A percentile compares a stretch with the other conserved stretches of the same genome.
Evolutionary conservation across 2,797 vertebrate species (phyloP).

Genomic region (Poecilia gillii): DNA sequence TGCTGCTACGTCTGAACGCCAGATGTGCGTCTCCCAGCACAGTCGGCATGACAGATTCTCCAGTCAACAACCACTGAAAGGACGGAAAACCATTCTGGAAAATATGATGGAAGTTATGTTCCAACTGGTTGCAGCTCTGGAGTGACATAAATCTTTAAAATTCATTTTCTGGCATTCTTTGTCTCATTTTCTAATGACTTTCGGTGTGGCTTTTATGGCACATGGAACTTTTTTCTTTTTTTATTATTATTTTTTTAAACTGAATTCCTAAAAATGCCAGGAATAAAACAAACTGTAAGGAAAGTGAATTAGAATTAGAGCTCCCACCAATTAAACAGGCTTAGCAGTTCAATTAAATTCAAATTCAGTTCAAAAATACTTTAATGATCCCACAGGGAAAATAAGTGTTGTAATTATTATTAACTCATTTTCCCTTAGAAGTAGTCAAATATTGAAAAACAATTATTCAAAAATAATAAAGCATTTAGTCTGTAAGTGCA

Average conservation of each 20-base stretch:
- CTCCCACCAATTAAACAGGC: neutral
- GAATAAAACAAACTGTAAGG: neutral
- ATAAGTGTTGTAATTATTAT: no score
- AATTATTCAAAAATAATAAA: neutral
- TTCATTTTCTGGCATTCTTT: neutral
- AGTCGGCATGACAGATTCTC: neutral
- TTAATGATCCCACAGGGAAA: no score
- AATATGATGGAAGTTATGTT: slow-evolving; percentile 4
- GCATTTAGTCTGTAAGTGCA: neutral
- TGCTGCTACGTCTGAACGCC: neutral
- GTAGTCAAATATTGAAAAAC: neutral
- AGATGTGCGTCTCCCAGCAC: neutral
- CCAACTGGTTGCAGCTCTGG: neutral
- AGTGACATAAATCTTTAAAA: slow-evolving; percentile 3
- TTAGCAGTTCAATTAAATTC: no score
- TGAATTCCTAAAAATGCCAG: neutral
- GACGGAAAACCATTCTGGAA: neutral
- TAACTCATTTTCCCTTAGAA: neutral
- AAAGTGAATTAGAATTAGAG: neutral
- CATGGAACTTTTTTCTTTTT: neutral
- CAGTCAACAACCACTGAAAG: neutral
- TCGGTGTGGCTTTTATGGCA: neutral
- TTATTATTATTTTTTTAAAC: neutral
- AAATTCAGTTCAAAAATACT: no score
- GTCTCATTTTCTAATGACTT: neutral